phyloP scores from a whole-genome alignment of 2,888 invertebrate genomes.

The Stenodema calcarata region DNA sequence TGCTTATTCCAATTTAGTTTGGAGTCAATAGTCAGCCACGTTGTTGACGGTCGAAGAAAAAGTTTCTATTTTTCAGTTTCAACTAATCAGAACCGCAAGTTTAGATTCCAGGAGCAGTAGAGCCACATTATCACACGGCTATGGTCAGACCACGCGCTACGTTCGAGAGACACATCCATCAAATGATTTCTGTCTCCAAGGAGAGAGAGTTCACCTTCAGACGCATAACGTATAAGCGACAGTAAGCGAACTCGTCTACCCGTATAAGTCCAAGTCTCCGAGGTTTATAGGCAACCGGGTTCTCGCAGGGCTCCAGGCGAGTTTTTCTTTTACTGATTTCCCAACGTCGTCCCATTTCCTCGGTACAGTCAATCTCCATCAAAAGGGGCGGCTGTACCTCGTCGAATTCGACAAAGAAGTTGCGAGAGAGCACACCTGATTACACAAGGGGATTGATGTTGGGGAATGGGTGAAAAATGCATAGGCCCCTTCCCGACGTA shows the following conservation, averaged over 20 bases:
- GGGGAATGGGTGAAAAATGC: neutral
- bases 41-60: too few species aligned
- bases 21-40: too few species aligned
- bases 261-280: neutral
- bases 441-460: neutral
- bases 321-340: constrained; percentile 1
- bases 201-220: neutral
- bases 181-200: neutral
- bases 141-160: neutral
- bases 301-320: neutral
- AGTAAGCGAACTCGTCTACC: neutral
- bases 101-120: too few species aligned
- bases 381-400: constrained; percentile 11
- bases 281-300: neutral
- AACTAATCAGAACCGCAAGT: neutral
- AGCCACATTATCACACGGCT: neutral
- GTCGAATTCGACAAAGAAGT: constrained; percentile 17
- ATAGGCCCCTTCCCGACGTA: neutral
- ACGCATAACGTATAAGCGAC: neutral
- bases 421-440: constrained; percentile 6
- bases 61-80: neutral
- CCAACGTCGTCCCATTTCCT: constrained; percentile 24
- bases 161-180: neutral
- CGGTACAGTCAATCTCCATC: constrained; percentile 13
- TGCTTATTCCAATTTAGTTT: too few species aligned